These are phyloP conservation scores for Cerceris rybyensis DNA, from an alignment of 2,888 invertebrate genomes.

Conservation along the genomic window DNA sequence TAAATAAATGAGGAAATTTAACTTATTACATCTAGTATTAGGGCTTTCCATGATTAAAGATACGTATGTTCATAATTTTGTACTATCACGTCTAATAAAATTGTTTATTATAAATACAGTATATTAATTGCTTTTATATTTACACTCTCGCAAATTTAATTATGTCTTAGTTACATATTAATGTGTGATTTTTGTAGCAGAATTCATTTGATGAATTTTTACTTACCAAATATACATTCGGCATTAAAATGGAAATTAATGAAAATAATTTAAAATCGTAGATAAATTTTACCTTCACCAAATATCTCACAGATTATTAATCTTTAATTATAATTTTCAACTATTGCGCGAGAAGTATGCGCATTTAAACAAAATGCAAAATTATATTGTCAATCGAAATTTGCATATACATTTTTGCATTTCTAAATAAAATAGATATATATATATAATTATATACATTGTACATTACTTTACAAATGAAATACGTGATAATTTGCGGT, in stretches of 20 bases:
- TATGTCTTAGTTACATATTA: not conserved
- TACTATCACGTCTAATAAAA: not conserved
- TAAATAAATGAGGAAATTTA: constrained; percentile 29
- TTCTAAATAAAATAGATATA: constrained; percentile 3
- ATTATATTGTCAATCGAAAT: constrained; percentile 17
- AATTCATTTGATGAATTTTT: too few relatives aligned
- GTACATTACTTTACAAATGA: constrained; percentile 31
- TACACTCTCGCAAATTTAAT: too few relatives aligned
- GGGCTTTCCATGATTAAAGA: not conserved
- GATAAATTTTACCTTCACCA: constrained; percentile 22
- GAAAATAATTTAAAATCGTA: constrained; percentile 12
- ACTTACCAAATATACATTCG: constrained; percentile 10
- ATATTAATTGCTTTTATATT: not conserved
- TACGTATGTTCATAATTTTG: not conserved
- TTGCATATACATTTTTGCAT: constrained; percentile 6
- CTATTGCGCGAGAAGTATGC: constrained; percentile 15
- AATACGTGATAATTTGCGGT: constrained; percentile 4
- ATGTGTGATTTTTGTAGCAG: not conserved
- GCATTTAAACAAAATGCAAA: constrained; percentile 23
- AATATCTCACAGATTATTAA: constrained; percentile 15
- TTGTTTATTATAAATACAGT: not conserved
- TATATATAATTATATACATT: constrained; percentile 27
- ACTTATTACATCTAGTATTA: not conserved
- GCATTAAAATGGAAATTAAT: constrained; percentile 9
- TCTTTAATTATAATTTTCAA: constrained; percentile 6